Evolutionary conservation across 2,888 invertebrate species (phyloP), one percentile per base, ranked within the genome.

Genomic region (Agrochola lychnidis): DNA sequence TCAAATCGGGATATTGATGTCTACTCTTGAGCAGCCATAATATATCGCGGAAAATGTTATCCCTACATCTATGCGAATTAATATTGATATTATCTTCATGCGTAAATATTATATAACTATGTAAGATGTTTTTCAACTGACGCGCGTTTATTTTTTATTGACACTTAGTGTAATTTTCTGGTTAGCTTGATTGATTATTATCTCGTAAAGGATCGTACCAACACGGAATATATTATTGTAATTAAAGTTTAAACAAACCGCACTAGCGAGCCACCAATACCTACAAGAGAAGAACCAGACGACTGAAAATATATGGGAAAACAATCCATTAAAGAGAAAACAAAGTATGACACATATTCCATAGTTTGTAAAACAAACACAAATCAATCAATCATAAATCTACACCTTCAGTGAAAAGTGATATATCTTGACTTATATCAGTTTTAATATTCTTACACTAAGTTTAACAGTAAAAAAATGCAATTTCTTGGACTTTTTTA

Each of bases 371-470:
- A 53, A 53, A 61, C 42, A 36, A 62, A 63, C 45, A 71, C 40
- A 40, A 14, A 62, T 36, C 61, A 48, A 63, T 59, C 30, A 63
- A 71, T 70, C 57, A 71, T 16, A 56, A 25, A n/a, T n/a, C n/a
- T n/a, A n/a, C n/a, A n/a, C n/a, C n/a, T n/a, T n/a, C n/a, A n/a
- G n/a, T n/a, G n/a, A n/a, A n/a, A n/a, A n/a, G n/a, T n/a, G n/a
- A n/a, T n/a, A n/a, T n/a, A n/a, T n/a, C n/a, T n/a, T n/a, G n/a
- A n/a, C n/a, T n/a, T n/a, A n/a, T n/a, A n/a, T n/a, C n/a, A n/a
- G n/a, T n/a, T n/a, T n/a, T n/a, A n/a, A n/a, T n/a, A n/a, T n/a
- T n/a, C n/a, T n/a, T n/a, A n/a, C n/a, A n/a, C n/a, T n/a, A n/a
- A n/a, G n/a, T n/a, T n/a, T n/a, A n/a, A n/a, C n/a, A n/a, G n/a